These are phyloP conservation scores for Uropetala carovei DNA, from an alignment of 2,888 invertebrate species.

Conservation along the genomic window DNA sequence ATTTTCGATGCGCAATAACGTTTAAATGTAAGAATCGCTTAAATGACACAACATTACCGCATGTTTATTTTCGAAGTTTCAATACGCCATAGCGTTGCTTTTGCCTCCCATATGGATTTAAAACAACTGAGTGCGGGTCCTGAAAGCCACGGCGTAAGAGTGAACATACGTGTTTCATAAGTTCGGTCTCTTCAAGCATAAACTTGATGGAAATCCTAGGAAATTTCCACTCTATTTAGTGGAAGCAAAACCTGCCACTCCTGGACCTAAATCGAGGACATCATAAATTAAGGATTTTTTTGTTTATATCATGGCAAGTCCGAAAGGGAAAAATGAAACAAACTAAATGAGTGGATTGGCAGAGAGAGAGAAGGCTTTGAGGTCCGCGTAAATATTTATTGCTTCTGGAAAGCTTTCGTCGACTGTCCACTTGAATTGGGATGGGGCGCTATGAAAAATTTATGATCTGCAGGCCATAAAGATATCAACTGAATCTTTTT, in stretches of 20 bases:
- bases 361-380: background rate
- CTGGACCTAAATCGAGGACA: background rate
- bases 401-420: conserved; percentile 1
- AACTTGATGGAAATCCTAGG: background rate
- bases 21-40: too few species aligned
- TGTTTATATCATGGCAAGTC: background rate
- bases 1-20: too few species aligned
- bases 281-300: background rate
- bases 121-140: background rate
- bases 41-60: too few species aligned
- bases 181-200: background rate
- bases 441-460: background rate
- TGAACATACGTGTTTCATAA: too few species aligned
- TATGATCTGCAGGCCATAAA: background rate
- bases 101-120: too few species aligned
- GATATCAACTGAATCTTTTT: background rate
- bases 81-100: too few species aligned
- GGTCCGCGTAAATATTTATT: background rate
- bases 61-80: too few species aligned
- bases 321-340: background rate
- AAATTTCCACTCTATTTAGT: background rate
- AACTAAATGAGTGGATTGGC: background rate
- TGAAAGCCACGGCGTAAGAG: background rate
- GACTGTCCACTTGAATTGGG: conserved; percentile 15
- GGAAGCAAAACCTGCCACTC: background rate